Conservation (phyloP, 1,140 invertebrate genomes). For the Drosophila equinoxialis region DNA sequence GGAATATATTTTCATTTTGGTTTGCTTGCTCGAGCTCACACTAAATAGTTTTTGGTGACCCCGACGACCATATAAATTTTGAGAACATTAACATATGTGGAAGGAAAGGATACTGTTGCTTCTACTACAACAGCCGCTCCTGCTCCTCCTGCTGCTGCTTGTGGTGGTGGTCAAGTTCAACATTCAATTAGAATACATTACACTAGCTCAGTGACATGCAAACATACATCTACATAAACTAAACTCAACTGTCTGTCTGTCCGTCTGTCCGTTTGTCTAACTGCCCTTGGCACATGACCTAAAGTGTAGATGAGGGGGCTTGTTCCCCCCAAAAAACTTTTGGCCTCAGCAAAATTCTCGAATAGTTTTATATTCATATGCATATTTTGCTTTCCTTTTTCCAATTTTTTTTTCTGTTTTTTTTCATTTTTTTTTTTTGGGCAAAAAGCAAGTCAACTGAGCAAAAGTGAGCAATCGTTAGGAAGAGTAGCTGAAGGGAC, state of each 20-base stretch:
- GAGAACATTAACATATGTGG: conserved; percentile 9
- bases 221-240: conserved; percentile 36
- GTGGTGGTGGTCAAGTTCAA: conserved; percentile 69
- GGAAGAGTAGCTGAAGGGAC: conserved; percentile 4
- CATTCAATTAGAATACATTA: conserved; percentile 80
- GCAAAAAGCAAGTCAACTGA: conserved; percentile 25
- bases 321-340: conserved; percentile 44
- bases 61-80: background rate
- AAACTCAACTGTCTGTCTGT: conserved; percentile 39
- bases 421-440: conserved; percentile 7
- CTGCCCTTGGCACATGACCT: conserved; percentile 44
- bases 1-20: too few species aligned
- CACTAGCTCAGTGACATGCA: conserved; percentile 71
- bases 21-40: too few species aligned
- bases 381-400: conserved; percentile 50
- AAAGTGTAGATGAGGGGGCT: background rate
- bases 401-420: background rate
- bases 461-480: conserved; percentile 43
- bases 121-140: background rate
- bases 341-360: conserved; percentile 46
- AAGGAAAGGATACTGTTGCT: background rate
- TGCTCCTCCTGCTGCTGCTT: background rate
- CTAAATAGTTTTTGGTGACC: background rate
- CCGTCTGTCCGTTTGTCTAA: conserved; percentile 32
- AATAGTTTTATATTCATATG: conserved; percentile 79